phyloP scores from a whole-genome alignment of 1,140 invertebrate species.

The Caerostris extrusa region DNA sequence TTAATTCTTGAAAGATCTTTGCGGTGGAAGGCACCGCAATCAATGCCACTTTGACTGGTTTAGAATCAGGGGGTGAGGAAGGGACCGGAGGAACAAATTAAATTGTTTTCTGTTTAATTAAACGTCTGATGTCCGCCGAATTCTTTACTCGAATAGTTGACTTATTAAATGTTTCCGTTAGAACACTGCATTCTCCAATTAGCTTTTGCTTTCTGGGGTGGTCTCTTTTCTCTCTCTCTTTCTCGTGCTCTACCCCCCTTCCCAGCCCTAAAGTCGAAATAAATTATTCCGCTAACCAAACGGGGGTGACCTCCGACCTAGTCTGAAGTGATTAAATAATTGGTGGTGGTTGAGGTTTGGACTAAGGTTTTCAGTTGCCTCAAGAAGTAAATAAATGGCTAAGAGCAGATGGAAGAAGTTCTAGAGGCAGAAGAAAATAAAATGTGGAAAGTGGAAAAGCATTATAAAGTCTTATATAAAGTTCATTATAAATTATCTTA shows the following conservation, averaged over 20 bases:
- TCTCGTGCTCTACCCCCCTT: too few relatives aligned
- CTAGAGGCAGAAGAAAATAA: too few relatives aligned
- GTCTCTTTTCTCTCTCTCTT: too few relatives aligned
- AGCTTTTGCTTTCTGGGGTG: slow-evolving; percentile 60
- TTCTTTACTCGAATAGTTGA: slow-evolving; percentile 72
- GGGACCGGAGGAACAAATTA: slow-evolving; percentile 56
- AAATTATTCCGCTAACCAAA: slow-evolving; percentile 61
- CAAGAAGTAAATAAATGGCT: slow-evolving; percentile 24
- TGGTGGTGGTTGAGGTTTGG: background rate
- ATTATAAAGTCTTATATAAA: too few relatives aligned
- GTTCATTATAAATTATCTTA: too few relatives aligned
- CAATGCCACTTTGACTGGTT: slow-evolving; percentile 44
- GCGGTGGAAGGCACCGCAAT: slow-evolving; percentile 46
- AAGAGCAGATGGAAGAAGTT: background rate
- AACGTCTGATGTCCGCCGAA: slow-evolving; percentile 69
- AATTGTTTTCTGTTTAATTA: slow-evolving; percentile 77
- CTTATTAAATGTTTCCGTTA: slow-evolving; percentile 66
- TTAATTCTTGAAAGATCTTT: slow-evolving; percentile 47
- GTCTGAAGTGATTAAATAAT: slow-evolving; percentile 51
- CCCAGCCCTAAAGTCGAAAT: background rate
- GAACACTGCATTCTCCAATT: slow-evolving; percentile 34
- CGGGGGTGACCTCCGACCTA: slow-evolving; percentile 28
- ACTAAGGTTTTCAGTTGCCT: background rate
- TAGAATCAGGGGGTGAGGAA: background rate
- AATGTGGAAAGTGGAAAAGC: too few relatives aligned